Evolutionary conservation across 2,888 invertebrate genomes (phyloP).

Genomic region (Metacarcinus magister): DNA sequence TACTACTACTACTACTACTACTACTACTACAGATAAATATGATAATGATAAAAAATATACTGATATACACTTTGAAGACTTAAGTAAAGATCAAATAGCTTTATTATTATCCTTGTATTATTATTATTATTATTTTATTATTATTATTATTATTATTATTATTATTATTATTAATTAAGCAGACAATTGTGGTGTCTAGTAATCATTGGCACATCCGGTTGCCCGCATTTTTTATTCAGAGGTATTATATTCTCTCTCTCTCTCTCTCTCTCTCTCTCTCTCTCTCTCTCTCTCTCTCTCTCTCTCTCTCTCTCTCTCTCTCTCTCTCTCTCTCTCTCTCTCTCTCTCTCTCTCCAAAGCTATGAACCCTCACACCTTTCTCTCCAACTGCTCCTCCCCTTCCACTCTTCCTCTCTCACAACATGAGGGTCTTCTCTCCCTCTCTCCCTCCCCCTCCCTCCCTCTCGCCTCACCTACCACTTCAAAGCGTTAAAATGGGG

Average conservation of each 20-base stretch:
- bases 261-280: constrained; percentile 26
- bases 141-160: constrained; percentile 26
- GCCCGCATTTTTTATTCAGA: not conserved
- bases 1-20: constrained; percentile 54
- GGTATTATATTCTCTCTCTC: constrained; percentile 26
- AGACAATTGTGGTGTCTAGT: not conserved
- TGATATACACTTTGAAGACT: not conserved
- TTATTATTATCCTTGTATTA: not conserved
- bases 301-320: not conserved
- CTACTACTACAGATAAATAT: constrained; percentile 21
- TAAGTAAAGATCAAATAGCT: not conserved
- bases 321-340: not conserved
- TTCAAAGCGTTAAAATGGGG: constrained; percentile 21
- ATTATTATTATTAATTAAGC: not conserved
- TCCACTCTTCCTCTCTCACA: not conserved
- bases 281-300: not conserved
- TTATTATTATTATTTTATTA: not conserved
- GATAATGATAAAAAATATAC: not conserved
- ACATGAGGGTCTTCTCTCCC: not conserved
- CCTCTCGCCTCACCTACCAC: not conserved
- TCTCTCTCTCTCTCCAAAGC: no score
- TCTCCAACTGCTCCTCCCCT: not conserved
- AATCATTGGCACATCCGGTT: not conserved
- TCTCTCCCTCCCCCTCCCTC: not conserved
- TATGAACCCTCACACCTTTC: no score